phyloP scores from a whole-genome alignment of 2,888 invertebrate genomes.

The Stictocephala bisonia region DNA sequence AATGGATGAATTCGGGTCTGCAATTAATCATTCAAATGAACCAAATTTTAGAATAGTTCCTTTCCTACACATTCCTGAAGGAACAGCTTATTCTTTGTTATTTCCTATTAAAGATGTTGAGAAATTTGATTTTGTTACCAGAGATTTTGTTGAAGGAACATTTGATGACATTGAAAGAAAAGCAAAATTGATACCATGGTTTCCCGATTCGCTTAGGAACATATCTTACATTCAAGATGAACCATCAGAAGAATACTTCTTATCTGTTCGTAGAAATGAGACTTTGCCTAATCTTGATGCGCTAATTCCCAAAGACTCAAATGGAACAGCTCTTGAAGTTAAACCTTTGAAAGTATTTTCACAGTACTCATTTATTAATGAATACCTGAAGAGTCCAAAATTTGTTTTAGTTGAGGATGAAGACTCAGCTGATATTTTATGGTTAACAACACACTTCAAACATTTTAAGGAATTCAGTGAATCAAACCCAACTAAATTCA shows the following conservation, averaged over 20 bases:
- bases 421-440: conserved; percentile 85
- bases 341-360: conserved; percentile 75
- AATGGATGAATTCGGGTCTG: conserved; percentile 93
- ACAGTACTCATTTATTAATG: conserved; percentile 76
- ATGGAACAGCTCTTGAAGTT: conserved; percentile 9
- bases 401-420: conserved; percentile 79
- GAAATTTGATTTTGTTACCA: conserved; percentile 75
- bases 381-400: conserved; percentile 74
- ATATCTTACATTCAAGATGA: conserved; percentile 72
- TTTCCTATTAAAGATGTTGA: conserved; percentile 78
- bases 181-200: conserved; percentile 83
- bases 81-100: conserved; percentile 78
- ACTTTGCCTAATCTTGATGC: conserved; percentile 68
- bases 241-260: conserved; percentile 78
- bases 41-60: conserved; percentile 88
- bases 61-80: conserved; percentile 77
- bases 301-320: background rate
- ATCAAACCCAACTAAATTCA: conserved; percentile 73
- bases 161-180: conserved; percentile 68
- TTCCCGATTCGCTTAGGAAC: conserved; percentile 68
- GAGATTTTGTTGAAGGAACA: conserved; percentile 80
- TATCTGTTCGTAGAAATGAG: conserved; percentile 77
- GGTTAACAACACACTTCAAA: conserved; percentile 84
- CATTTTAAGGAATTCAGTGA: conserved; percentile 75
- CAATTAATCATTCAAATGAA: conserved; percentile 81